These are phyloP conservation scores for Megaceryle alcyon DNA, from an alignment of 2,797 vertebrate species.

Conservation along the genomic window DNA sequence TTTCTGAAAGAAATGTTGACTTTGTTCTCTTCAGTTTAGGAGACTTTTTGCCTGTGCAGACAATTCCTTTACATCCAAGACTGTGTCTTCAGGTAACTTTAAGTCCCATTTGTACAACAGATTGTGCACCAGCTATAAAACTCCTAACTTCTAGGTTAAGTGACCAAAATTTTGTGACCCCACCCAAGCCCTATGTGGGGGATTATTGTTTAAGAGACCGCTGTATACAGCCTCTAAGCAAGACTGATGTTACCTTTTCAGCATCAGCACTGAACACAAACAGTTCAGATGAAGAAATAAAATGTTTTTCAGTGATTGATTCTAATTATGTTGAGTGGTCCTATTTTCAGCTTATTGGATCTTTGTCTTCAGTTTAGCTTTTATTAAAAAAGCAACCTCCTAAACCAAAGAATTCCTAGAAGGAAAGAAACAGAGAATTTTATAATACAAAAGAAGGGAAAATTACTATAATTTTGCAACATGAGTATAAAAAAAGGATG, in stretches of 20 bases:
- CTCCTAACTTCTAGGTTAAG: not conserved
- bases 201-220: not conserved
- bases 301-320: not conserved
- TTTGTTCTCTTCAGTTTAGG: not conserved
- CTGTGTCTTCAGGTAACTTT: not conserved
- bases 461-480: not conserved
- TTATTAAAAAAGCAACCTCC: not conserved
- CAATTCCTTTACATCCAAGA: not conserved
- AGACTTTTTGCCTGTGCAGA: not conserved
- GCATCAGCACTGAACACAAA: not conserved
- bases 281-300: not conserved
- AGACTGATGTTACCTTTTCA: not conserved
- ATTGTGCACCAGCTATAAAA: not conserved
- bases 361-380: not conserved
- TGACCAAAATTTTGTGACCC: not conserved
- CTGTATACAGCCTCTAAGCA: not conserved
- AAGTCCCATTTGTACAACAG: not conserved
- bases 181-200: not conserved
- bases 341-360: not conserved
- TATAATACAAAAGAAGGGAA: not conserved
- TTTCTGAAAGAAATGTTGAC: not conserved
- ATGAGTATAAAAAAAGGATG: not conserved
- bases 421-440: not conserved
- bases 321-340: not conserved
- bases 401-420: not conserved